Evolutionary conservation across 2,888 invertebrate species (phyloP).

Genomic region (Pediacus dermestoides): DNA sequence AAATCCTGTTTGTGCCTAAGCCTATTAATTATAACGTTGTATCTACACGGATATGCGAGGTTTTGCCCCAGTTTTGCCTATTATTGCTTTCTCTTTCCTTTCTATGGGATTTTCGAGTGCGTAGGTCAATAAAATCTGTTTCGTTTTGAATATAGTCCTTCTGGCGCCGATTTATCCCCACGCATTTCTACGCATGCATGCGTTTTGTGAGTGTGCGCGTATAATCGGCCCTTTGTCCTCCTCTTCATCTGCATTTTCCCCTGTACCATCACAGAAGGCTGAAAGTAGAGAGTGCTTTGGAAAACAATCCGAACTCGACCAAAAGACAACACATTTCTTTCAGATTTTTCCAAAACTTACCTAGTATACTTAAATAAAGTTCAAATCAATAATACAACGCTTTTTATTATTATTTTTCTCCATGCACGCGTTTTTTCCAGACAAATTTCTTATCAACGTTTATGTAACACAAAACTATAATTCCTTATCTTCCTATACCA

Average conservation of each 20-base stretch:
- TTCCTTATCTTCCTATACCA: too few species aligned
- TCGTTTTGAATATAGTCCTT: slow-evolving; percentile 11
- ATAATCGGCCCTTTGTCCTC: slow-evolving; percentile 13
- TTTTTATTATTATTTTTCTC: too few species aligned
- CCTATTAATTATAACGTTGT: slow-evolving; percentile 4
- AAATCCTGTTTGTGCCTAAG: slow-evolving; percentile 16
- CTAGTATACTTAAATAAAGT: too few species aligned
- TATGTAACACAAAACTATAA: too few species aligned
- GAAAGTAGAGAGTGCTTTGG: too few species aligned
- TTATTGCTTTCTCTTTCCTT: slow-evolving; percentile 16
- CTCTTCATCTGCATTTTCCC: slow-evolving; percentile 21
- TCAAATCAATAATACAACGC: too few species aligned
- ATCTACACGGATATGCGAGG: slow-evolving; percentile 10
- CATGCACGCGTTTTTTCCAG: too few species aligned
- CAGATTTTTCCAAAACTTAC: too few species aligned
- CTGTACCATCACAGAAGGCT: too few species aligned
- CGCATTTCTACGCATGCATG: slow-evolving; percentile 40
- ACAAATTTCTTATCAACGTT: too few species aligned
- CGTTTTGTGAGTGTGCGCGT: slow-evolving; percentile 33
- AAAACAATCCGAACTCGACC: too few species aligned
- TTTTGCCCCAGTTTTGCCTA: slow-evolving; percentile 12
- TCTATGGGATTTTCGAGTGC: slow-evolving; percentile 10
- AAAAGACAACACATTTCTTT: too few species aligned
- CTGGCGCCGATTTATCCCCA: slow-evolving; percentile 41
- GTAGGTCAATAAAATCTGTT: background rate